Conservation (phyloP, 2,113 vertebrate genomes). For the Meleagris gallopavo region DNA sequence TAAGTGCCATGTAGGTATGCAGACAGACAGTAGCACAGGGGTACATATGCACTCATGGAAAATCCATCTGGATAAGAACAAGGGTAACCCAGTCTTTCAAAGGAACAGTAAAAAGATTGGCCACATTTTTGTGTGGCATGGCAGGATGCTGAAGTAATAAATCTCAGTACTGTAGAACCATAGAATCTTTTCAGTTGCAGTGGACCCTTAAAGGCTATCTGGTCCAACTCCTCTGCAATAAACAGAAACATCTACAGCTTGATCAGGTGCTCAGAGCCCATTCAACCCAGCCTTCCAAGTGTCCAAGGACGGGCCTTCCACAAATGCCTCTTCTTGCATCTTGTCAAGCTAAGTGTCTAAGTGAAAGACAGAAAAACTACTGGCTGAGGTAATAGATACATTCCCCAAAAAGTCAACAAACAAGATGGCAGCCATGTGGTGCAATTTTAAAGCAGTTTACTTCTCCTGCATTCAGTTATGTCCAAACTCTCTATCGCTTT, state of each 20-base stretch:
- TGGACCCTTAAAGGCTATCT: too few relatives aligned
- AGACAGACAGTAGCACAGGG: neutral
- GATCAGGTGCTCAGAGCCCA: too few relatives aligned
- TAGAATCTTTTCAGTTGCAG: too few relatives aligned
- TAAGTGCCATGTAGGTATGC: neutral
- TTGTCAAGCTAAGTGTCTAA: neutral
- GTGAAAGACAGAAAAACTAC: neutral
- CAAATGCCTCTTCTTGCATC: neutral
- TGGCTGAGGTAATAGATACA: neutral
- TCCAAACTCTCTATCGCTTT: neutral
- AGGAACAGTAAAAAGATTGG: neutral
- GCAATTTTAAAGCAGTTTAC: neutral
- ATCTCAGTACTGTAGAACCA: too few relatives aligned
- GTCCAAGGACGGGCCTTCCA: too few relatives aligned
- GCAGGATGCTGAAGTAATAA: neutral
- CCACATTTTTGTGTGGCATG: neutral
- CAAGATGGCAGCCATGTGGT: neutral
- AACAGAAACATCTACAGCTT: too few relatives aligned
- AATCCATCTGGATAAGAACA: neutral
- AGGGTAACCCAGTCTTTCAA: neutral
- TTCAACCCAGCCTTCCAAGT: too few relatives aligned
- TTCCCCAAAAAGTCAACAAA: neutral
- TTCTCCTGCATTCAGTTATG: neutral
- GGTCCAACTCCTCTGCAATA: too few relatives aligned
- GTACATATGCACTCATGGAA: neutral